A percentile compares a stretch with the other conserved stretches of the same genome.
phyloP scores from a whole-genome alignment of 2,888 invertebrate genomes.

The Odontothrips loti region DNA sequence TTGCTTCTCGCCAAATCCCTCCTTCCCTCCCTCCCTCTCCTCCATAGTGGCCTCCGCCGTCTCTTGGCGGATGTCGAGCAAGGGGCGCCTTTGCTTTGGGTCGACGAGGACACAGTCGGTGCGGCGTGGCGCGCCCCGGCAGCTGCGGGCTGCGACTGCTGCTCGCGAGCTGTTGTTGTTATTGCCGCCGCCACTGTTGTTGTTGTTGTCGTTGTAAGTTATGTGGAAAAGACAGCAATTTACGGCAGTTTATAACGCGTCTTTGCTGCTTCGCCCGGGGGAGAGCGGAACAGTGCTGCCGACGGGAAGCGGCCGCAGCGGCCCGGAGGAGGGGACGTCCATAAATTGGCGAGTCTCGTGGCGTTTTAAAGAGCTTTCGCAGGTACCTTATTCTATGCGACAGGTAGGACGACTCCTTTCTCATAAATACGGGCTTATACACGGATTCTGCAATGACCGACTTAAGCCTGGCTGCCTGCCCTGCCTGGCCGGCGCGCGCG shows the following conservation, averaged over 20 bases:
- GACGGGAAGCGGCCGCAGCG: not conserved
- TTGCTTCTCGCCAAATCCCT: not conserved
- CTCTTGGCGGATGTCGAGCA: not conserved
- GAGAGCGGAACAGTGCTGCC: not conserved
- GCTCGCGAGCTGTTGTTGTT: not conserved
- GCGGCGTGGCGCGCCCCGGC: not conserved
- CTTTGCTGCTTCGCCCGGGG: not conserved
- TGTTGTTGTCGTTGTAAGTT: not conserved
- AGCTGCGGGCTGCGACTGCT: not conserved
- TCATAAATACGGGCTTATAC: slow-evolving; percentile 11
- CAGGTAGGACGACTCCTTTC: not conserved
- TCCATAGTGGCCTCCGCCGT: not conserved
- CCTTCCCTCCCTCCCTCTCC: not conserved
- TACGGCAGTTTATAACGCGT: slow-evolving; percentile 13
- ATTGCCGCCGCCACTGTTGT: not conserved
- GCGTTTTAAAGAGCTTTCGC: not conserved
- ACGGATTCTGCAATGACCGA: slow-evolving; percentile 11
- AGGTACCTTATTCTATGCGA: not conserved
- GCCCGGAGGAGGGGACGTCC: not conserved
- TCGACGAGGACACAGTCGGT: not conserved
- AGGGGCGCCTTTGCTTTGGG: not conserved
- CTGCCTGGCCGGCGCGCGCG: not conserved
- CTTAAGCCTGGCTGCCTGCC: not conserved
- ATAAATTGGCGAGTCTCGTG: not conserved
- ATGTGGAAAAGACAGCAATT: slow-evolving; percentile 26